phyloP scores from a whole-genome alignment of 2,113 vertebrate genomes.

The Odocoileus hemionus region DNA sequence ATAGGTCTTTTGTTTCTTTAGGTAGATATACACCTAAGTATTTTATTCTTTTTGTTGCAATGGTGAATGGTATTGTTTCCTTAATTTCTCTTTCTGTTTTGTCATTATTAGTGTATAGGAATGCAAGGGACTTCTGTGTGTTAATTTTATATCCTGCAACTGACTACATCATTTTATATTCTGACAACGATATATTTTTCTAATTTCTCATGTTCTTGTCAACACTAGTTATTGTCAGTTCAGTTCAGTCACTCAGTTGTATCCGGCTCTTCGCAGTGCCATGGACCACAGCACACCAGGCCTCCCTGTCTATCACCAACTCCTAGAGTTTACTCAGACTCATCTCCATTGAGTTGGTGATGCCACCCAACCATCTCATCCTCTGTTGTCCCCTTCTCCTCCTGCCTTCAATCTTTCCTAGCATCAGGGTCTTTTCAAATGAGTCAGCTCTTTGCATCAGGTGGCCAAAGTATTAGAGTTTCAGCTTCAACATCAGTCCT shows the following conservation, averaged over 20 bases:
- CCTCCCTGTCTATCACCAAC: background rate
- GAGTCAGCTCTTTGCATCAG: background rate
- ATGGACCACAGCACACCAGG: background rate
- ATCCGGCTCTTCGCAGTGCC: background rate
- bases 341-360: background rate
- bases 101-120: no score
- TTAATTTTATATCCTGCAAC: no score
- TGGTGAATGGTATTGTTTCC: no score
- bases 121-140: no score
- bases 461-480: background rate
- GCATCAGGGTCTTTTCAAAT: background rate
- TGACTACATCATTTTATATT: background rate
- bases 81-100: no score
- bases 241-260: background rate
- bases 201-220: background rate
- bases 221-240: background rate
- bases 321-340: background rate
- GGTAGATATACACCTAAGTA: no score
- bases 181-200: background rate
- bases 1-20: no score
- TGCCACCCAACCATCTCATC: background rate
- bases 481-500: background rate
- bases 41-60: no score
- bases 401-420: background rate
- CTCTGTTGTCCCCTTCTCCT: background rate